These are phyloP conservation scores for Bryconaethiops microstoma DNA, from an alignment of 2,797 vertebrate genomes.

Conservation along the genomic window DNA sequence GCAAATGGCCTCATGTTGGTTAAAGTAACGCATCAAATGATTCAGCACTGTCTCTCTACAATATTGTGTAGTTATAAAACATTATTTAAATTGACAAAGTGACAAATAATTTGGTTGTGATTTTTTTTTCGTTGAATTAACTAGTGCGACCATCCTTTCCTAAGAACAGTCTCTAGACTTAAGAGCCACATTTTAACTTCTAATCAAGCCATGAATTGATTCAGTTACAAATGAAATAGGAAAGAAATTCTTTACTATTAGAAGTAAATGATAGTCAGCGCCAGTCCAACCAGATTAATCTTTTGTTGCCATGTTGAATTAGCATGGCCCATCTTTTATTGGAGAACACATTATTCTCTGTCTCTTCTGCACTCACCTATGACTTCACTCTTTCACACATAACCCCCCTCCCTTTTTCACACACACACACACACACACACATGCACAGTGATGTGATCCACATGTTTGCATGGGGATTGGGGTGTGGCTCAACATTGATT, in stretches of 20 bases:
- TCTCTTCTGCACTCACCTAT: conserved; percentile 41
- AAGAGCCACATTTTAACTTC: neutral
- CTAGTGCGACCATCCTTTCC: too few relatives aligned
- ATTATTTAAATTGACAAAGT: too few relatives aligned
- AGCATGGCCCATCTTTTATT: conserved; percentile 1
- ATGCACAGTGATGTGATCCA: conserved; percentile 22
- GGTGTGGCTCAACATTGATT: conserved; percentile 52
- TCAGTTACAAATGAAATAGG: neutral
- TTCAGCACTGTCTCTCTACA: too few relatives aligned
- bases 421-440: neutral
- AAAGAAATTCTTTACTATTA: neutral
- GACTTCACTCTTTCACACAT: conserved; percentile 28
- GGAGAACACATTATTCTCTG: conserved; percentile 40
- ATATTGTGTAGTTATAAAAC: too few relatives aligned
- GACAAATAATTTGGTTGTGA: too few relatives aligned
- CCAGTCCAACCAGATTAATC: neutral
- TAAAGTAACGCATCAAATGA: too few relatives aligned
- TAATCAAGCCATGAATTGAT: neutral
- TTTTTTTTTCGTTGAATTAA: too few relatives aligned
- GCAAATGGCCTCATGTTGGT: too few relatives aligned
- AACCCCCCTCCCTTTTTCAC: neutral
- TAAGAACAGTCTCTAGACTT: neutral
- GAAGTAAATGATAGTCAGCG: conserved; percentile 1
- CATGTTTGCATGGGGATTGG: conserved; percentile 43
- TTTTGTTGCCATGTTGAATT: conserved; percentile 33